Conservation (phyloP, 2,888 invertebrate genomes). For the Eutolmus rufibarbis region DNA sequence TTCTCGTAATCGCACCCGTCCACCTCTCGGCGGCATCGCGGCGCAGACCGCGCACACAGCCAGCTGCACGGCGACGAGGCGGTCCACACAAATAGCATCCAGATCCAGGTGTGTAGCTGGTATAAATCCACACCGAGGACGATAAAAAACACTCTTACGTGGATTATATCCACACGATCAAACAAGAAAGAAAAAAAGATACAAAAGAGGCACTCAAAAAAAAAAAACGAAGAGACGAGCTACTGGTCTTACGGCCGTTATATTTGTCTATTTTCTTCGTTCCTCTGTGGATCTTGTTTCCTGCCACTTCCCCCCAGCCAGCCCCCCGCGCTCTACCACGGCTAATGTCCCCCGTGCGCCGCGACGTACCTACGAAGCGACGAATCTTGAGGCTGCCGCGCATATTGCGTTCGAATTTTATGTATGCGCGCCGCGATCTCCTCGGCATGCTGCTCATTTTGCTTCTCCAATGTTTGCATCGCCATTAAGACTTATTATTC, state of each 20-base stretch:
- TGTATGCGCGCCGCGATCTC: constrained; percentile 27
- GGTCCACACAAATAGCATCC: background rate
- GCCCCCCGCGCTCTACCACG: background rate
- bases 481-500: constrained; percentile 22
- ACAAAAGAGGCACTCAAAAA: constrained; percentile 63
- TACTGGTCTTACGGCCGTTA: constrained; percentile 61
- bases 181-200: constrained; percentile 64
- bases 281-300: constrained; percentile 16
- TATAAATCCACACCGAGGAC: constrained; percentile 59
- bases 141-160: constrained; percentile 61
- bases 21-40: background rate
- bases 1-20: background rate
- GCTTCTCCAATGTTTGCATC: constrained; percentile 24
- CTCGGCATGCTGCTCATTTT: constrained; percentile 15
- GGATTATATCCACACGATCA: constrained; percentile 57
- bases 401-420: constrained; percentile 14
- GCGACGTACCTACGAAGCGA: background rate
- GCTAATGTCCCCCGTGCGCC: background rate
- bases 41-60: background rate
- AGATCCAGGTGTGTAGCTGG: background rate
- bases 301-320: background rate
- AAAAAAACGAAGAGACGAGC: constrained; percentile 51
- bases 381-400: constrained; percentile 4
- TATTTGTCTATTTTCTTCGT: constrained; percentile 44
- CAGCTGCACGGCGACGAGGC: background rate